Evolutionary conservation across 37 sponge, comb jelly and placozoan species (phyloP), one percentile per base, ranked within the genome.

Genomic region (Haliclona indistincta): DNA sequence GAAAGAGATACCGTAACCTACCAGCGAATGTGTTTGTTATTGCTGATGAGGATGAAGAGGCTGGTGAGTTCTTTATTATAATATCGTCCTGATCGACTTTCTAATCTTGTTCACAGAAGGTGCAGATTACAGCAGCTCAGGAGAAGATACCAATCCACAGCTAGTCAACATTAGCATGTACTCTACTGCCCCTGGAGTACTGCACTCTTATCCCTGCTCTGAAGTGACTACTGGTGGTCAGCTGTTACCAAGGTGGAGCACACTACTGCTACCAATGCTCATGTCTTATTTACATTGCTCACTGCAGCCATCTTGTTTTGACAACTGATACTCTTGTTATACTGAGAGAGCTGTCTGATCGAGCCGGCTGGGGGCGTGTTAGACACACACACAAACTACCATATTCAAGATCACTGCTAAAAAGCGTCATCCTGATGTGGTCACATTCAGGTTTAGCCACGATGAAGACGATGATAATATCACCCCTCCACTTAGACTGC

Each of bases 321-420:
- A 82, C 91, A 33, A 34, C 56, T 5, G 77, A 81, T 55, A 55
- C 54, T 5, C 65, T 94, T 54, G 23, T 90, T 26, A 72, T 94
- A 3, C 88, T 94, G 66, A 42, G 88, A 3, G 94, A 94, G 47
- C 68, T 86, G 3, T 74, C 88, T 10, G 89, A 90, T 64, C 38
- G 94, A 35, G 76, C 74, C 22, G 88, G 94, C 45, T 90, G 87
- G 88, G 94, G 81, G 2, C 44, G 69, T 10, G 54, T 94, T 17
- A 86, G 86, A 51, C 60, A 70, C 64, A 94, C 53, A n/a, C 41
- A 8, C 75, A 91, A 7, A 65, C 11, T 3, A 79, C 75, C 49
- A 63, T 94, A 15, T 69, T 90, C 65, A 94, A 90, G 71, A 94
- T 94, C 64, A 94, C 96, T 23, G 86, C 94, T 35, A 96, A 96